phyloP scores from a whole-genome alignment of 2,888 invertebrate species.

The Lithosia quadra region DNA sequence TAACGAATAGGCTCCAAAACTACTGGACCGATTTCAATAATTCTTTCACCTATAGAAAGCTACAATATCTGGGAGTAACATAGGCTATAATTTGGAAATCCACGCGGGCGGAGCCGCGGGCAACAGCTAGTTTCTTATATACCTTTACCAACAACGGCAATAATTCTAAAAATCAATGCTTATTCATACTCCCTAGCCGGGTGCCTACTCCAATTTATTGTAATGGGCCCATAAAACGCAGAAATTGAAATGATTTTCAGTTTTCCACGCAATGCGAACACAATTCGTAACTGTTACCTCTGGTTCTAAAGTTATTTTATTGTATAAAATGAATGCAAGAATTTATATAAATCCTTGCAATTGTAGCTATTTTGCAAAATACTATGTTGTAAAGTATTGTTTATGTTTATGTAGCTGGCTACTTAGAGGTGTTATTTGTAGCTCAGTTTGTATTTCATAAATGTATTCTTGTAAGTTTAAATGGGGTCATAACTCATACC shows the following conservation, averaged over 20 bases:
- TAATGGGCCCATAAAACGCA: background rate
- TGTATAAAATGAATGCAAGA: background rate
- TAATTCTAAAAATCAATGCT: background rate
- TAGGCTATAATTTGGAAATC: too few species aligned
- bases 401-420: background rate
- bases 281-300: slow-evolving; percentile 6
- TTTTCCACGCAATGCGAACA: background rate
- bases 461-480: background rate
- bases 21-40: too few species aligned
- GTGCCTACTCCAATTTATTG: background rate
- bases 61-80: too few species aligned
- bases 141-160: too few species aligned
- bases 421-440: background rate
- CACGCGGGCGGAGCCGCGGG: too few species aligned
- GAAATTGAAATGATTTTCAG: slow-evolving; percentile 5
- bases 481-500: too few species aligned
- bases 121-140: too few species aligned
- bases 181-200: background rate
- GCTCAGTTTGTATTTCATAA: background rate
- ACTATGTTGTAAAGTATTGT: slow-evolving; percentile 1
- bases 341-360: background rate
- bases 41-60: too few species aligned
- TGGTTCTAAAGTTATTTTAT: background rate
- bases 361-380: background rate
- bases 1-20: too few species aligned